Base-by-base conservation (phyloP, 2,797 vertebrate species). In the Cirrhinus mrigala region DNA sequence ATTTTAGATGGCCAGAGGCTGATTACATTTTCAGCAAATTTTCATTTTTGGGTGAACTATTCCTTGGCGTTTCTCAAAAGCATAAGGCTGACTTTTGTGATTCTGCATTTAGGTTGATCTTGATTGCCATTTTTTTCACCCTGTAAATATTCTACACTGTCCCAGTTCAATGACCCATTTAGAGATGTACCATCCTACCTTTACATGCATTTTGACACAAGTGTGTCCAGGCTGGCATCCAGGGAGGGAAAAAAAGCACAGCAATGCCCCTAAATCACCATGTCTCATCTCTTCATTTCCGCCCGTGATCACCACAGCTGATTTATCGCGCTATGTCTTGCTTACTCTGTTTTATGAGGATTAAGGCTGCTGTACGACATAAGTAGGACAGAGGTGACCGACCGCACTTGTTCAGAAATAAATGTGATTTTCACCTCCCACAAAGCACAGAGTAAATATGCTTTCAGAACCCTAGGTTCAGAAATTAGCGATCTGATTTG, bases 371-470 rank as follows among this genome's bases (percentile, higher is more conserved):
- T 11, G 60, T 70, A 20, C 15, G 81, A 90, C 82, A 40, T 87
- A 90, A 89, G 24, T 89, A 54, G 87, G 86, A 81, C 87, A 86
- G 84, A 85, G 56, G 66, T 62, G 74, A 50, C n/a, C 0, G n/a
- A 48, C 48, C 22, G n/a, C 66, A 82, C 76, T 75, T 81, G 87
- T 83, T 83, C 58, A 3, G 78, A 84, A 87, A 85, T 22, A n/a
- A 76, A 73, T 24, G 68, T 79, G 48, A 46, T 73, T 83, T 81
- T 85, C 54, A n/a, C 37, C 12, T 66, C 68, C 12, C 52, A 6
- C 33, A 69, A 71, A 77, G 56, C 74, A 54, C 58, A 68, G 68
- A 40, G 60, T 46, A 68, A 71, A 82, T 81, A 69, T 52, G 44
- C 56, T 37, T 71, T 79, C 44, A 68, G 74, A 64, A 24, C 66